A percentile compares a stretch with the other conserved stretches of the same genome.
Conservation (phyloP, 2,113 vertebrate genomes). For the Apodemus sylvaticus region DNA sequence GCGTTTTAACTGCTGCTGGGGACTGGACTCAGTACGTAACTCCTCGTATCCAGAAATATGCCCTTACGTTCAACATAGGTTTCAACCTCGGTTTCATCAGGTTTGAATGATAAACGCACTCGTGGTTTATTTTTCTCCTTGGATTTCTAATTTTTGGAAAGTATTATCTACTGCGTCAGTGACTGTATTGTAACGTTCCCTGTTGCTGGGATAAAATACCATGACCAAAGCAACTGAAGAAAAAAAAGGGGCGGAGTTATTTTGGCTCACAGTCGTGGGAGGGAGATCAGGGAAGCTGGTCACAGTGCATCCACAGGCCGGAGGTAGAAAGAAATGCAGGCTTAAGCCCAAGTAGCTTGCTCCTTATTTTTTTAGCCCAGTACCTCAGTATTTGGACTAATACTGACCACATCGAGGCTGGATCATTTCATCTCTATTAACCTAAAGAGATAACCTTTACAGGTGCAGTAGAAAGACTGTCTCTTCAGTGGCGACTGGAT, state of each 20-base stretch:
- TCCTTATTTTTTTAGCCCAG: not conserved
- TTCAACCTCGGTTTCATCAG: not conserved
- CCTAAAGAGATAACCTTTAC: not conserved
- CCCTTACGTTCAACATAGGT: not conserved
- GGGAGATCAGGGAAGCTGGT: no score
- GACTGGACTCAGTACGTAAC: not conserved
- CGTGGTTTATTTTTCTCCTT: not conserved
- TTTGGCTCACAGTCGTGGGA: not conserved
- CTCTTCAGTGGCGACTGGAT: not conserved
- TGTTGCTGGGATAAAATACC: not conserved
- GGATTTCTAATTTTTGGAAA: constrained; percentile 13
- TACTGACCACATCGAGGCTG: not conserved
- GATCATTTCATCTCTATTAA: not conserved
- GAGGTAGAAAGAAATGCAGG: not conserved
- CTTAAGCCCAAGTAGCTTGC: not conserved
- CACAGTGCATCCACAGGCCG: not conserved
- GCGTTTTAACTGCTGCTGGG: not conserved
- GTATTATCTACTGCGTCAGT: not conserved
- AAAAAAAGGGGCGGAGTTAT: not conserved
- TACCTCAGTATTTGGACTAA: not conserved
- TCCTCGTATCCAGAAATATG: not conserved
- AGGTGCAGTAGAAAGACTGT: not conserved
- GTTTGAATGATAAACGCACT: not conserved
- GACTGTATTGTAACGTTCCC: not conserved
- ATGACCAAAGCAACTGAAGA: not conserved